Conservation (phyloP, 2,113 vertebrate species). For the Phrynocephalus versicolor region DNA sequence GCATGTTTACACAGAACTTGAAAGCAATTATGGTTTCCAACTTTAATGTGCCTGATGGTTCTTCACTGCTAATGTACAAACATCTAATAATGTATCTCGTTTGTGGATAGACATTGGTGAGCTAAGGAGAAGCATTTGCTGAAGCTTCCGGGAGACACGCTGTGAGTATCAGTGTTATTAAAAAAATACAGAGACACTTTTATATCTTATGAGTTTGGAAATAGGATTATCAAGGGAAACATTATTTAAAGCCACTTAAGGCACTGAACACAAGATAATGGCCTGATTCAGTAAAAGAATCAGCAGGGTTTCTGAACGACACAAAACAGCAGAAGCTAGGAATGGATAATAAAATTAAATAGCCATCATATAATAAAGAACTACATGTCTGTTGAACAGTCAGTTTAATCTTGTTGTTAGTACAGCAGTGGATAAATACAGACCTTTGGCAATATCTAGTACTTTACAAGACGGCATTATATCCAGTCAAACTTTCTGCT, state of each 20-base stretch:
- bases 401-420: slow-evolving; percentile 61
- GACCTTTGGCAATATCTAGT: slow-evolving; percentile 65
- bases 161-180: slow-evolving; percentile 45
- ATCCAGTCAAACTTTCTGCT: slow-evolving; percentile 58
- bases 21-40: not conserved
- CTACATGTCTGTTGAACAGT: slow-evolving; percentile 55
- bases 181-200: slow-evolving; percentile 42
- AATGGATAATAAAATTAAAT: slow-evolving; percentile 55
- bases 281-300: slow-evolving; percentile 34
- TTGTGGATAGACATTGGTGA: slow-evolving; percentile 24
- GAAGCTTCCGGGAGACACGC: slow-evolving; percentile 22
- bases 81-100: not conserved
- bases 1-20: slow-evolving; percentile 21
- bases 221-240: slow-evolving; percentile 41
- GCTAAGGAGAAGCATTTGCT: not conserved
- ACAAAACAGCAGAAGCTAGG: slow-evolving; percentile 28
- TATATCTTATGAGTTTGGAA: slow-evolving; percentile 53
- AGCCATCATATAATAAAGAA: slow-evolving; percentile 52
- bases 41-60: slow-evolving; percentile 19
- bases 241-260: slow-evolving; percentile 55
- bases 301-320: slow-evolving; percentile 25
- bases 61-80: slow-evolving; percentile 35
- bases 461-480: slow-evolving; percentile 66
- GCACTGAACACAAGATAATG: slow-evolving; percentile 52
- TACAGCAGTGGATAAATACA: slow-evolving; percentile 63